Evolutionary conservation across 1,140 invertebrate species (phyloP).

Genomic region (Sinella curviseta): DNA sequence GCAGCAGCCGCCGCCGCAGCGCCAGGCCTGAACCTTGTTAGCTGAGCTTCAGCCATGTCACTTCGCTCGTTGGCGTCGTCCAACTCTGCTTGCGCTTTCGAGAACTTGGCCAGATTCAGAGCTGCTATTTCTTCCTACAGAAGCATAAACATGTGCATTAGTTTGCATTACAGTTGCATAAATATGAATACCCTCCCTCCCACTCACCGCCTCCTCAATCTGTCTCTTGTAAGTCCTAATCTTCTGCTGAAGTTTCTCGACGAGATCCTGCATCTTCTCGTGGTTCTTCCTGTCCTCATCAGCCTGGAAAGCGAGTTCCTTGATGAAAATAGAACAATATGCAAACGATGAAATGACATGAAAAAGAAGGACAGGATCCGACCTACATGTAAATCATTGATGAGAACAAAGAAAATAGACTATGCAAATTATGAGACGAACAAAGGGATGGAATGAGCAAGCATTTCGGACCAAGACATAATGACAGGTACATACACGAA

Average conservation of each 20-base stretch:
- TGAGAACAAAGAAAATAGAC: too few species aligned
- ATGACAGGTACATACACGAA: too few species aligned
- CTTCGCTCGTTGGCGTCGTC: slow-evolving; percentile 1
- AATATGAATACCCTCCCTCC: not conserved
- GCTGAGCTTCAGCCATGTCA: slow-evolving; percentile 14
- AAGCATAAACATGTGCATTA: not conserved
- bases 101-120: slow-evolving; percentile 56
- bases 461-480: too few species aligned
- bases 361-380: too few species aligned
- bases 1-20: not conserved
- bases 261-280: slow-evolving; percentile 94
- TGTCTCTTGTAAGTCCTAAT: slow-evolving; percentile 99
- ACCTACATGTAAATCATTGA: too few species aligned
- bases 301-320: slow-evolving; percentile 91
- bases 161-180: too few species aligned
- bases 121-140: slow-evolving; percentile 90
- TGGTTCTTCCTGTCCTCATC: slow-evolving; percentile 98
- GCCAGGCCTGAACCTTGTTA: not conserved
- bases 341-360: too few species aligned
- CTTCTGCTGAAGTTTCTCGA: slow-evolving; percentile 98
- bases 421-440: too few species aligned
- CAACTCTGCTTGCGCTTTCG: slow-evolving; percentile 20
- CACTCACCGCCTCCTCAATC: slow-evolving; percentile 88
- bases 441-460: too few species aligned
- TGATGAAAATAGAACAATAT: too few species aligned